A percentile compares a stretch with the other conserved stretches of the same genome.
These are phyloP conservation scores for Bergia puertoricense DNA, from an alignment of 92 coral and sea anemone genomes.

Conservation along the genomic window DNA sequence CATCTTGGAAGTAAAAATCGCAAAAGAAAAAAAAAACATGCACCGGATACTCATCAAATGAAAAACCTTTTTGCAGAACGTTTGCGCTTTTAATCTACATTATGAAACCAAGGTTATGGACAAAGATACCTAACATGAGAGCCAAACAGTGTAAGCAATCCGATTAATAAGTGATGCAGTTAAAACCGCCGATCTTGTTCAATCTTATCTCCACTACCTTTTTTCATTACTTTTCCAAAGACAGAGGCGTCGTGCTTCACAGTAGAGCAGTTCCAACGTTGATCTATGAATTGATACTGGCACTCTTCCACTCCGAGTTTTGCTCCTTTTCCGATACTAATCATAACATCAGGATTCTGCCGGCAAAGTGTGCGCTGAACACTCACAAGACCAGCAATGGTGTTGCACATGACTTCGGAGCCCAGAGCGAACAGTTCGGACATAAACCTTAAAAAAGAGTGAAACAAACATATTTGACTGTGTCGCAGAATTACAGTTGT, in stretches of 20 bases:
- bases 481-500: conserved; percentile 6
- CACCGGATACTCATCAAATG: not conserved
- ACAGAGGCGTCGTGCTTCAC: conserved; percentile 38
- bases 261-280: no score
- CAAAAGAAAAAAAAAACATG: not conserved
- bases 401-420: no score
- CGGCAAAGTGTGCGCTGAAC: no score
- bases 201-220: conserved; percentile 49
- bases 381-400: no score
- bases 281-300: no score
- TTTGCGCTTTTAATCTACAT: not conserved
- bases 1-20: not conserved
- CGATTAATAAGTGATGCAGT: conserved; percentile 36
- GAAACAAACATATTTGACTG: not conserved
- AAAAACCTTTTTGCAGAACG: not conserved
- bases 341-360: no score
- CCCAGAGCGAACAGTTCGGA: no score
- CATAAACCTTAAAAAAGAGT: no score
- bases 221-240: conserved; percentile 90
- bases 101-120: not conserved
- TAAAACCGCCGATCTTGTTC: not conserved
- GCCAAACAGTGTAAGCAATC: not conserved
- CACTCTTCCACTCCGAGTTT: no score
- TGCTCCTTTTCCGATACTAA: no score
- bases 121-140: conserved; percentile 15